Conservation (phyloP, 2,113 vertebrate species). For the Arizona elegans region DNA sequence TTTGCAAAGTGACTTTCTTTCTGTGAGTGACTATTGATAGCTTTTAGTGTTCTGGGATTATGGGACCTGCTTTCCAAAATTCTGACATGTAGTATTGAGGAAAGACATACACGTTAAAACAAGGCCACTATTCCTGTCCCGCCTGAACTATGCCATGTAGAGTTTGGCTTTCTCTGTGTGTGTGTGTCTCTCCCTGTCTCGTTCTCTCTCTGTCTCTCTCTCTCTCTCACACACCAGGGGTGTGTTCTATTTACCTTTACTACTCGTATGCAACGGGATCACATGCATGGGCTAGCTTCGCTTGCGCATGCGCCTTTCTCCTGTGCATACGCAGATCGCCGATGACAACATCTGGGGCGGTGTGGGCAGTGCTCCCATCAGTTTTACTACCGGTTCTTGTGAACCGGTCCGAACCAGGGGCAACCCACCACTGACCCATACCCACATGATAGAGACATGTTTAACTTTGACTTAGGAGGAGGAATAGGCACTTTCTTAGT, state of each 20-base stretch:
- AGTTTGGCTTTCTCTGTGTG: background rate
- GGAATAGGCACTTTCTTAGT: background rate
- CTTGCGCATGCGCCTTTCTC: fast-evolving
- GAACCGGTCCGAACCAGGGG: too few relatives aligned
- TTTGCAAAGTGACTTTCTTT: background rate
- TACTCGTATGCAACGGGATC: too few relatives aligned
- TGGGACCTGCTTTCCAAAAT: background rate
- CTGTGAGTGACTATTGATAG: background rate
- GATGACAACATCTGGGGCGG: too few relatives aligned
- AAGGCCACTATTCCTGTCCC: background rate
- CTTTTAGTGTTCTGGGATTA: background rate
- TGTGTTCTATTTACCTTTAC: too few relatives aligned
- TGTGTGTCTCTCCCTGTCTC: background rate
- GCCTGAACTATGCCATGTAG: background rate
- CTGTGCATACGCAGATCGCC: too few relatives aligned
- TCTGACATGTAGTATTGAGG: background rate
- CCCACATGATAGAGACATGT: background rate
- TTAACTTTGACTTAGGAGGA: background rate
- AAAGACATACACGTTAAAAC: background rate
- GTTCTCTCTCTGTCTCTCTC: background rate
- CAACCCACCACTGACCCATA: too few relatives aligned
- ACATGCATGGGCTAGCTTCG: too few relatives aligned
- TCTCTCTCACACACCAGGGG: too few relatives aligned
- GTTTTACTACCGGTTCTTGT: too few relatives aligned
- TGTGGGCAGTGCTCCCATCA: too few relatives aligned